Conservation (phyloP, 1,140 invertebrate genomes). For the Drosophila azteca region DNA sequence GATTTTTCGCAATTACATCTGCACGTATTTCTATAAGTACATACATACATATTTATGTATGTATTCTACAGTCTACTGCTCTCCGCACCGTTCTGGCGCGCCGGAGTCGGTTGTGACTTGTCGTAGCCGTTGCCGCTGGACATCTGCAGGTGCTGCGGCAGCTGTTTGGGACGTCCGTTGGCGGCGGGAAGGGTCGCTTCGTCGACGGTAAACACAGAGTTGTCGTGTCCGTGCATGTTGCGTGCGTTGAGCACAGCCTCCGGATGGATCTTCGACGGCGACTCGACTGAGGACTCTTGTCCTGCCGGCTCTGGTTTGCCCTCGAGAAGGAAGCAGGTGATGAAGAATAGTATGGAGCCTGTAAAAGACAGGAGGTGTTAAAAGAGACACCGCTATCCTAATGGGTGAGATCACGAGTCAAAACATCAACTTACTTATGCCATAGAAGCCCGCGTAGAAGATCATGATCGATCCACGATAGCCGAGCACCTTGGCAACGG, state of each 20-base stretch:
- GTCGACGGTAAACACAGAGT: constrained; percentile 76
- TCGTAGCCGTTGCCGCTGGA: constrained; percentile 66
- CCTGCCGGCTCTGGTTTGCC: constrained; percentile 50
- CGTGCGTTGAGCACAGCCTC: constrained; percentile 61
- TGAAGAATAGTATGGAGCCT: constrained; percentile 80
- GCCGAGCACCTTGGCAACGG: constrained; percentile 91
- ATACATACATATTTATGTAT: too few relatives aligned
- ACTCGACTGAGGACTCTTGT: constrained; percentile 26
- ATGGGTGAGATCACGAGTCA: neutral
- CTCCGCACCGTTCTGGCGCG: constrained; percentile 63
- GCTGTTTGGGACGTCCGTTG: constrained; percentile 66
- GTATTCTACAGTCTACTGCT: constrained; percentile 79
- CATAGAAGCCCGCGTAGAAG: constrained; percentile 93
- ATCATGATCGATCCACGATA: constrained; percentile 93
- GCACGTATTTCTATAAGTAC: too few relatives aligned
- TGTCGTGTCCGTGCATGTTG: constrained; percentile 78
- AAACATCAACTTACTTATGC: constrained; percentile 86
- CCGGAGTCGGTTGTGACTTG: constrained; percentile 51
- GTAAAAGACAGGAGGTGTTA: neutral
- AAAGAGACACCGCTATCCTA: neutral
- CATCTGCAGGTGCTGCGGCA: constrained; percentile 78
- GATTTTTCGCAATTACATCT: neutral
- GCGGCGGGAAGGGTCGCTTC: constrained; percentile 60
- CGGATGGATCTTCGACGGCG: constrained; percentile 46
- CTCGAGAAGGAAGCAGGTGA: constrained; percentile 77